Percentiles rank a stretch among this genome's conserved stretches.
phyloP scores from a whole-genome alignment of 2,797 vertebrate genomes.

The Manis javanica region DNA sequence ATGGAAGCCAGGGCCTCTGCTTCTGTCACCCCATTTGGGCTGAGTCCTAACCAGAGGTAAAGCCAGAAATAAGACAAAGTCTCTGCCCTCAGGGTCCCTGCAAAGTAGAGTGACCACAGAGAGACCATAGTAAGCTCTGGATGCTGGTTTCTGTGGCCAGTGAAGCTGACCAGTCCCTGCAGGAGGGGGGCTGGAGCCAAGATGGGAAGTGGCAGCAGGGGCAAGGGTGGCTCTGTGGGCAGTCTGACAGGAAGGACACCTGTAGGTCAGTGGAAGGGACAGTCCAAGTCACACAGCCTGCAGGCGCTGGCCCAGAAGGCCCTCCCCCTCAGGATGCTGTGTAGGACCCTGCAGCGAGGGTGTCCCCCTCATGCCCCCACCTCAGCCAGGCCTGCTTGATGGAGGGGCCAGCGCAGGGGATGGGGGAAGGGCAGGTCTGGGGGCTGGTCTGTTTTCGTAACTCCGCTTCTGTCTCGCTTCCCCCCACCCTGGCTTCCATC shows the following conservation, averaged over 20 bases:
- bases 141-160: rapidly evolving
- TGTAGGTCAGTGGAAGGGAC: not conserved
- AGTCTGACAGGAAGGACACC: not conserved
- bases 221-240: not conserved
- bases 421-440: not conserved
- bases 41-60: not conserved
- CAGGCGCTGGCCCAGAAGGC: not conserved
- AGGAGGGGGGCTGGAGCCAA: not conserved
- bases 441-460: slow-evolving; percentile 81
- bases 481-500: slow-evolving; percentile 49
- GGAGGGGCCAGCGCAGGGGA: not conserved
- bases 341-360: not conserved
- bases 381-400: not conserved
- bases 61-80: not conserved
- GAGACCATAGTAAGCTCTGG: not conserved
- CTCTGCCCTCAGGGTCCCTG: not conserved
- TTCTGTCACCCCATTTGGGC: not conserved
- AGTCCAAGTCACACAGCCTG: not conserved
- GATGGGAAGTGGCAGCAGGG: not conserved
- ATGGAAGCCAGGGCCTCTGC: not conserved
- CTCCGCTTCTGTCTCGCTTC: slow-evolving; percentile 87
- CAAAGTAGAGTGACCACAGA: not conserved
- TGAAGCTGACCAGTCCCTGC: not conserved
- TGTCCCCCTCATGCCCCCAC: rapidly evolving
- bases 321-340: not conserved